phyloP scores from a whole-genome alignment of 2,888 invertebrate genomes.

The Zele albiditarsus region DNA sequence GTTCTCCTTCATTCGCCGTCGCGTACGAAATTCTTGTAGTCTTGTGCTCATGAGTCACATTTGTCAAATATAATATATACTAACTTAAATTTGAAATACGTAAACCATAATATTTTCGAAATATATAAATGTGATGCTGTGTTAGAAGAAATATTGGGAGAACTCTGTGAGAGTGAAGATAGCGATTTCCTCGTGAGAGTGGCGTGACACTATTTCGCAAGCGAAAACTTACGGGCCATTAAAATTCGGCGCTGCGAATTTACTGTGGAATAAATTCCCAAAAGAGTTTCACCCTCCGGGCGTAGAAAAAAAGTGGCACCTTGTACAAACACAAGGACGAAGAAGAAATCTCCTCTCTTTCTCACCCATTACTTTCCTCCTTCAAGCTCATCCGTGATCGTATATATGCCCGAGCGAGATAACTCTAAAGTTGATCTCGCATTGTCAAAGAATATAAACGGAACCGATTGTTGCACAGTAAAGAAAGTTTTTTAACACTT shows the following conservation, averaged over 20 bases:
- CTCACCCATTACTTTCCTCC: neutral
- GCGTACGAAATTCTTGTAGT: neutral
- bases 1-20: neutral
- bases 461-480: slow-evolving; percentile 63
- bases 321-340: slow-evolving; percentile 60
- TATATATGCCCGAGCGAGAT: slow-evolving; percentile 39
- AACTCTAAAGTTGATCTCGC: slow-evolving; percentile 65
- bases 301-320: slow-evolving; percentile 53
- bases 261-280: slow-evolving; percentile 65
- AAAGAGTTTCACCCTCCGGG: slow-evolving; percentile 56
- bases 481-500: slow-evolving; percentile 32
- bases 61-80: neutral
- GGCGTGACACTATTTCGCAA: slow-evolving; percentile 24
- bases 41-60: neutral
- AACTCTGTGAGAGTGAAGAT: slow-evolving; percentile 16
- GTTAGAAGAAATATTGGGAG: neutral
- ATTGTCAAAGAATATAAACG: slow-evolving; percentile 66
- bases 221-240: slow-evolving; percentile 33
- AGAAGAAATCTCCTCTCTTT: slow-evolving; percentile 36
- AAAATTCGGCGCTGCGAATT: slow-evolving; percentile 50
- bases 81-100: neutral
- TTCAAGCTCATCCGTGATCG: neutral
- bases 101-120: neutral
- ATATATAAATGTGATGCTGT: neutral
- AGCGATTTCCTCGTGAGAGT: slow-evolving; percentile 4